Evolutionary conservation across 2,113 vertebrate species (phyloP), one percentile per base, ranked within the genome.

Genomic region (Irena cyanogastra): DNA sequence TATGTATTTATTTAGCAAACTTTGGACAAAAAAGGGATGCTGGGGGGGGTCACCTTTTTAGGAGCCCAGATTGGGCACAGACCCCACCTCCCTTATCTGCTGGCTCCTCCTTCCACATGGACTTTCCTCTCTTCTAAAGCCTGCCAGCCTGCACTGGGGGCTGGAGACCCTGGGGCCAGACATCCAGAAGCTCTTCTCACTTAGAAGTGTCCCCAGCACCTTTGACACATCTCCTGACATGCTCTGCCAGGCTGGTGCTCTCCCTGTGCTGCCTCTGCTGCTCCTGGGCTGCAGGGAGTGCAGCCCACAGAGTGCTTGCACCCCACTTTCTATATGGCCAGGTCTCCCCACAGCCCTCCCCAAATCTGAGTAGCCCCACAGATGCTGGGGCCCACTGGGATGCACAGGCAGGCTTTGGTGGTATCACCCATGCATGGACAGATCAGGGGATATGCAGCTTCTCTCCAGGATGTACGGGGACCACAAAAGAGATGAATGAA

Each of bases 1-100:
- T 96, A 96, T 94, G 72, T 98, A 97, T 98, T 97, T 98, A 98
- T 98, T 97, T 93, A 92, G 75, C 64, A 82, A 47, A 81, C 72
- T 86, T 31, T 6, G 42, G 42, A 49, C n/a, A 33, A 57, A 39
- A 68, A 57, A 24, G 41, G 42, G 9, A 33, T 61, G 95, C 79
- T 50, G 17, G 64, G 63, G n/a, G 13, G 63, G n/a, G 13, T 87
- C 83, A 47, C 45, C 44, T 71, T 87, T 70, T 44, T 56, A 23
- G 35, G 69, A 89, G 76, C 45, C 33, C 10, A 15, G 35, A 24
- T 20, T 75, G 66, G 72, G 81, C 27, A 37, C 1, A 4, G 26
- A 31, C 1, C 4, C 27, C 66, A 65, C 31, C 26, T 57, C 53
- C 42, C 21, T 83, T 31, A 30, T 91, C 47, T 86, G 69, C 69